Percentiles rank a stretch among this genome's conserved stretches.
Conservation (phyloP, 1,140 invertebrate species). For the Heliconius himera region DNA sequence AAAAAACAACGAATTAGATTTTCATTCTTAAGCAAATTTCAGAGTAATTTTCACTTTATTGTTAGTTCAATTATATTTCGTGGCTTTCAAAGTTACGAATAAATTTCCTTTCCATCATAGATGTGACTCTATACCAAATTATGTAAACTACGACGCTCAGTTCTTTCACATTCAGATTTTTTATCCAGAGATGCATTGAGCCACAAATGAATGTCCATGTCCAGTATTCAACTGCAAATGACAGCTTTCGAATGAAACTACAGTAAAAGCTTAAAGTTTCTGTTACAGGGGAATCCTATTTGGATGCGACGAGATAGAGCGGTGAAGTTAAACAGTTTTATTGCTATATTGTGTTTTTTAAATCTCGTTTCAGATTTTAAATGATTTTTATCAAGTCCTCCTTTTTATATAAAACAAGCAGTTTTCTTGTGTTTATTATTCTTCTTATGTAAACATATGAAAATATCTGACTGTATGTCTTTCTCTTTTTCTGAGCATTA, state of each 20-base stretch:
- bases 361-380: not conserved
- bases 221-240: constrained; percentile 7
- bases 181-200: not conserved
- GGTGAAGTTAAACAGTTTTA: not conserved
- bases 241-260: not conserved
- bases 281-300: constrained; percentile 2
- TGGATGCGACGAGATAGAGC: not conserved
- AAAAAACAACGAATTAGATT: too few relatives aligned
- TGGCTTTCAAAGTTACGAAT: not conserved
- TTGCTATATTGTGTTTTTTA: not conserved
- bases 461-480: too few relatives aligned
- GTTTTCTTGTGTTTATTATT: too few relatives aligned
- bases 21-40: too few relatives aligned
- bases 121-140: not conserved
- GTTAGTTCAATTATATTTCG: too few relatives aligned
- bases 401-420: too few relatives aligned
- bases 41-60: too few relatives aligned
- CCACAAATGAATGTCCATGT: constrained; percentile 12
- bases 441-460: too few relatives aligned
- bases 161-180: constrained; percentile 1
- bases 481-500: too few relatives aligned
- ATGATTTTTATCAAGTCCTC: not conserved
- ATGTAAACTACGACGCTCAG: not conserved
- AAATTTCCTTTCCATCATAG: not conserved
- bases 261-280: constrained; percentile 9